These are phyloP conservation scores for Ctenoplectra terminalis DNA, from an alignment of 1,140 invertebrate genomes.

Conservation along the genomic window DNA sequence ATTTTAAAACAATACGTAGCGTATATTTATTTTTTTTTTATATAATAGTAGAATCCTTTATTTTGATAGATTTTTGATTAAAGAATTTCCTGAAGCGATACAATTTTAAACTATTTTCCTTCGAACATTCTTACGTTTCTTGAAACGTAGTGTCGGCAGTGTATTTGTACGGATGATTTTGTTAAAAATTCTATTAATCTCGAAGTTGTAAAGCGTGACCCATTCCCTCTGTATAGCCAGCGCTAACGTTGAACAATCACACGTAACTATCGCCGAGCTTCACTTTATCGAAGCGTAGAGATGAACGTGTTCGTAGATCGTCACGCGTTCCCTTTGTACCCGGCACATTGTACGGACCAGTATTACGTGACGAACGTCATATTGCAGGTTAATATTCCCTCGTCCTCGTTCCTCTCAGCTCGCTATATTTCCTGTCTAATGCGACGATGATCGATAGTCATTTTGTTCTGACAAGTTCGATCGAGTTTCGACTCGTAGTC, in stretches of 20 bases:
- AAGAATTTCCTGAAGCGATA: no score
- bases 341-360: background rate
- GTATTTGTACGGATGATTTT: no score
- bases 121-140: no score
- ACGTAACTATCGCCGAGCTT: conserved; percentile 17
- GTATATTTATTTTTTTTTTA: no score
- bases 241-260: conserved; percentile 17
- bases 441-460: conserved; percentile 48
- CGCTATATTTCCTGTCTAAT: conserved; percentile 26
- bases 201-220: no score
- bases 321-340: conserved; percentile 31
- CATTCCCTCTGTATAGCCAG: background rate
- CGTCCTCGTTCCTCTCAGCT: background rate
- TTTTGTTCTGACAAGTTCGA: conserved; percentile 50
- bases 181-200: background rate
- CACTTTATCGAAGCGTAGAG: conserved; percentile 20
- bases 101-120: no score
- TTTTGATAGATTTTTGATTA: no score
- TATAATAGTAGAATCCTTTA: no score
- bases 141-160: no score
- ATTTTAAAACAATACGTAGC: no score
- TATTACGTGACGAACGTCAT: conserved; percentile 51
- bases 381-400: conserved; percentile 40
- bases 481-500: conserved; percentile 40
- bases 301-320: conserved; percentile 29